Conservation (phyloP, 2,797 vertebrate genomes). For the Sparus aurata region DNA sequence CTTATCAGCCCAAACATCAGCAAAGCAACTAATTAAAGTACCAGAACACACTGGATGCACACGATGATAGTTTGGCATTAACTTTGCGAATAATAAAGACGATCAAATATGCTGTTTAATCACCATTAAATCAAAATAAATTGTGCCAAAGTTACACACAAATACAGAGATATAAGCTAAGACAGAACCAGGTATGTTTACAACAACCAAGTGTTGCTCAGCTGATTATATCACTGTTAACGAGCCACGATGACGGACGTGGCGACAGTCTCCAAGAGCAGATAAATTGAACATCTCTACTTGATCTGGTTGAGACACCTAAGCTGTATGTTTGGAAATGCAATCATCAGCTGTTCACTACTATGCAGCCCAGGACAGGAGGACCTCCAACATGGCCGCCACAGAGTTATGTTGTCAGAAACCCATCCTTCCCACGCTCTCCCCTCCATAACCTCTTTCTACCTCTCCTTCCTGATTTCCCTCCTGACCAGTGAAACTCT, state of each 20-base stretch:
- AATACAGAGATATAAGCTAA: neutral
- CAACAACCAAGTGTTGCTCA: neutral
- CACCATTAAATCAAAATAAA: neutral
- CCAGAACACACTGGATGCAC: too few relatives aligned
- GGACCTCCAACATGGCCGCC: neutral
- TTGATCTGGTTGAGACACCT: neutral
- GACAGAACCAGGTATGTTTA: neutral
- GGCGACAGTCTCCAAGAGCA: too few relatives aligned
- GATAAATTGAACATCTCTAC: neutral
- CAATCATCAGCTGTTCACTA: neutral
- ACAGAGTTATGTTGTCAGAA: conserved; percentile 13
- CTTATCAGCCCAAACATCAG: neutral
- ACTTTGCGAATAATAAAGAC: neutral
- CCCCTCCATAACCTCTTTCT: conserved; percentile 35
- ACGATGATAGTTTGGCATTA: too few relatives aligned
- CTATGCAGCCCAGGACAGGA: neutral
- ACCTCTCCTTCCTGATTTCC: conserved; percentile 48
- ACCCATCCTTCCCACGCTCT: conserved; percentile 3
- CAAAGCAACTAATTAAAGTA: neutral
- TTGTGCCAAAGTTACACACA: neutral
- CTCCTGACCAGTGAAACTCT: conserved; percentile 47
- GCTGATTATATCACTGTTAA: too few relatives aligned
- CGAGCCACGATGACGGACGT: neutral
- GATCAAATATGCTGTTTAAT: too few relatives aligned
- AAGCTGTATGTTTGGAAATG: neutral